Percentiles rank a stretch among this genome's conserved stretches.
These are phyloP conservation scores for Vollenhovia emeryi DNA, from an alignment of 1,140 invertebrate genomes.

Conservation along the genomic window DNA sequence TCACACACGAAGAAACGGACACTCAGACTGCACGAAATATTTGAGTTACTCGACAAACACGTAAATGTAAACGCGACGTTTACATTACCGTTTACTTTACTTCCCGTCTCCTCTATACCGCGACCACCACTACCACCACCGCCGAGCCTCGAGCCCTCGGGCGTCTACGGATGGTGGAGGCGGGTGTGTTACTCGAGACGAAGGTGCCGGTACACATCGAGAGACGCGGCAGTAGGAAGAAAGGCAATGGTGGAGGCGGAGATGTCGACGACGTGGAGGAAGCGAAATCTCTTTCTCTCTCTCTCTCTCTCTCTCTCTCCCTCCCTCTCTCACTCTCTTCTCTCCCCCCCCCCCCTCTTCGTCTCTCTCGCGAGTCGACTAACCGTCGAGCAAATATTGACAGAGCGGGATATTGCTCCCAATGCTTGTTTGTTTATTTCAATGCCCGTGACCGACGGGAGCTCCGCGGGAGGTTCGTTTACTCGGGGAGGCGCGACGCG, in stretches of 20 bases:
- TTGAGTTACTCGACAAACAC: constrained; percentile 85
- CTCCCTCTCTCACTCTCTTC: constrained; percentile 4
- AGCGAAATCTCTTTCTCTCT: constrained; percentile 12
- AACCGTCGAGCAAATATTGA: constrained; percentile 85
- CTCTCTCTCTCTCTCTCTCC: not conserved
- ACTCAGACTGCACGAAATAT: constrained; percentile 83
- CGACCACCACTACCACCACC: not conserved
- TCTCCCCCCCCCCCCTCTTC: not conserved
- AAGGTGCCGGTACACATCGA: constrained; percentile 48
- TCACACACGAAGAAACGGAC: constrained; percentile 71
- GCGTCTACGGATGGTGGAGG: constrained; percentile 63
- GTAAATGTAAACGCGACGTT: constrained; percentile 84
- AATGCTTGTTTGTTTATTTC: constrained; percentile 85
- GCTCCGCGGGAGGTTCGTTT: constrained; percentile 67
- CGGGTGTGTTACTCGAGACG: constrained; percentile 58
- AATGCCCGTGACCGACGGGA: constrained; percentile 81
- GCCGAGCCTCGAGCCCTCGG: constrained; percentile 56
- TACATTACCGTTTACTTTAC: constrained; percentile 84
- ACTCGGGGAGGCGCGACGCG: constrained; percentile 32
- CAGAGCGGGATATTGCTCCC: constrained; percentile 85
- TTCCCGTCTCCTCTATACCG: constrained; percentile 68
- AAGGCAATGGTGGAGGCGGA: constrained; percentile 24
- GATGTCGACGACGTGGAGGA: constrained; percentile 17
- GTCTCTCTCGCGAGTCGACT: constrained; percentile 77
- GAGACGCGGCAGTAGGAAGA: constrained; percentile 39